These are phyloP conservation scores for Caenorhabditis brenneri DNA, from an alignment of 1,140 invertebrate species.

Conservation along the genomic window DNA sequence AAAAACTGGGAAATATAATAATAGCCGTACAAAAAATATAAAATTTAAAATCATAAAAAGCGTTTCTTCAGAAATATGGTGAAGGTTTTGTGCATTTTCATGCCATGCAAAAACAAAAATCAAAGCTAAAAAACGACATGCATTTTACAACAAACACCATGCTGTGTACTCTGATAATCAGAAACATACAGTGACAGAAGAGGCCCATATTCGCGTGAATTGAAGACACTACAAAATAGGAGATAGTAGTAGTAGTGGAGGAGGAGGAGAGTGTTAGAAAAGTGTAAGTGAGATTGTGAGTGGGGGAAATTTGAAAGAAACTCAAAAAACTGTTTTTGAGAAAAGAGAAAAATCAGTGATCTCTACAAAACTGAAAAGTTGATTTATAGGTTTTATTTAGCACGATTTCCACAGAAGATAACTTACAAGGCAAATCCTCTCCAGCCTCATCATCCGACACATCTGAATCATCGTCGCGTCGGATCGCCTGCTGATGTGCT, in stretches of 20 bases:
- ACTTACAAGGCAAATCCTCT: conserved; percentile 59
- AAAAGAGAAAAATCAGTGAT: not conserved
- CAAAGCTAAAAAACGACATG: not conserved
- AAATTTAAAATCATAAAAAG: too few relatives aligned
- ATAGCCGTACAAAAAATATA: not conserved
- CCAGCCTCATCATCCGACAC: conserved; percentile 58
- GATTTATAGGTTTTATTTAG: not conserved
- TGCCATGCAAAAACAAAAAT: not conserved
- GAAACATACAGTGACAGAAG: conserved; percentile 70
- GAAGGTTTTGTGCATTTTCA: too few relatives aligned
- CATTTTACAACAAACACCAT: not conserved
- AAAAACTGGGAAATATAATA: not conserved
- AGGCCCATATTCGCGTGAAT: conserved; percentile 70
- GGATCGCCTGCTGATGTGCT: conserved; percentile 31
- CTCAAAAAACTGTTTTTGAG: not conserved
- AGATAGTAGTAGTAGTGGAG: too few relatives aligned
- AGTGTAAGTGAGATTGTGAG: not conserved
- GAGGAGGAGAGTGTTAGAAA: not conserved
- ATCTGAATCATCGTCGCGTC: conserved; percentile 55
- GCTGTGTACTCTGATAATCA: not conserved
- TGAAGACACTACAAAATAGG: conserved; percentile 65
- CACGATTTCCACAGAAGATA: not conserved
- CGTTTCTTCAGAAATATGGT: too few relatives aligned
- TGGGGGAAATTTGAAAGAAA: not conserved
- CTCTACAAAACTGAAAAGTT: not conserved